These are phyloP conservation scores for Elgonia sp. DNA, from an alignment of 2,888 invertebrate genomes.

Conservation along the genomic window DNA sequence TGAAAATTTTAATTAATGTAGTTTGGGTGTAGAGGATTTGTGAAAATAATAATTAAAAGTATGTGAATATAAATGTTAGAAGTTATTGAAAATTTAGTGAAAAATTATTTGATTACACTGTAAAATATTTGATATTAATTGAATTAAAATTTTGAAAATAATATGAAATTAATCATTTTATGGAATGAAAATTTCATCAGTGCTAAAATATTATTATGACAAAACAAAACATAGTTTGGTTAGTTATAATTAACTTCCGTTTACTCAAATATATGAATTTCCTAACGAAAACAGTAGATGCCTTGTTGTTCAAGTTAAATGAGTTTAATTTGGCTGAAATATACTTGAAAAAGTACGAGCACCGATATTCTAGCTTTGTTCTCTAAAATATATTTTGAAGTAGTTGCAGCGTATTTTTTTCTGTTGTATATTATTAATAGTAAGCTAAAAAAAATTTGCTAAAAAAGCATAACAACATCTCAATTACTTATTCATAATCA, in stretches of 20 bases:
- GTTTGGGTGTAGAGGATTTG: too few relatives aligned
- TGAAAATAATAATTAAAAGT: too few relatives aligned
- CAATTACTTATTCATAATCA: too few relatives aligned
- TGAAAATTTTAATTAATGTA: too few relatives aligned
- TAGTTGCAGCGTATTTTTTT: too few relatives aligned
- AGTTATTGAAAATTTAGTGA: too few relatives aligned
- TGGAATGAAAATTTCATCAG: neutral
- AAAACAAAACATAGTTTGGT: slow-evolving; percentile 1
- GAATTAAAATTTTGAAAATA: neutral
- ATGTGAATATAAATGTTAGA: too few relatives aligned
- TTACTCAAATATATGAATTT: neutral
- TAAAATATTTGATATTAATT: neutral
- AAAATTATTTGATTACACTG: neutral
- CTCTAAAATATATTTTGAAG: too few relatives aligned
- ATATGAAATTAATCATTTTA: neutral
- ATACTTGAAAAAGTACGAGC: neutral
- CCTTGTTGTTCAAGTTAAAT: neutral
- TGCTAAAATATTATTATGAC: neutral
- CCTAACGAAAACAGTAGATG: neutral
- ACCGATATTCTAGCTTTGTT: neutral
- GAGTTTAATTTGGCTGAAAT: neutral
- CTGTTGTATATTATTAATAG: too few relatives aligned
- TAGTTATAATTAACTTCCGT: neutral
- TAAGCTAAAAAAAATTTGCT: too few relatives aligned
- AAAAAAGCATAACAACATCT: too few relatives aligned